Base-by-base conservation (phyloP, 2,113 vertebrate genomes). In the Spea bombifrons region DNA sequence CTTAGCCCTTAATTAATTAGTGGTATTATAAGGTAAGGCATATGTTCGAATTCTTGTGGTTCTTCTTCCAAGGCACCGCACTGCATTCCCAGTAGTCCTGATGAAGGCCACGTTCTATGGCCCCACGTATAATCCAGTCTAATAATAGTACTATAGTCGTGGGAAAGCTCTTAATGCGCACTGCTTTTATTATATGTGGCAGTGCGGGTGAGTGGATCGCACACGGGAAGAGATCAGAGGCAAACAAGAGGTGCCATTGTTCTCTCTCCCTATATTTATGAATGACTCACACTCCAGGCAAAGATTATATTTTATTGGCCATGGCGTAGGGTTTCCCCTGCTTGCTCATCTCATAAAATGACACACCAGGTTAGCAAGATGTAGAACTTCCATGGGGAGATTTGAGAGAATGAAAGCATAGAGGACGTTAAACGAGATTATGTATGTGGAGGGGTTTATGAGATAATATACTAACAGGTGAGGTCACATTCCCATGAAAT, bases 311-410 rank as follows among this genome's bases (percentile, higher is more conserved):
- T 90, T 93, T 92, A 92, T 86, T 89, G 86, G 86, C 75, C 79
- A 81, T 86, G 78, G 89, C 82, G 82, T 86, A 86, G 89, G 89
- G 85, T 89, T 91, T 89, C 88, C 90, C 55, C 89, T 85, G 84
- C 91, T 92, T 91, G 87, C 89, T 91, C 90, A 90, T 91, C 90
- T 91, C 90, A 90, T 91, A 88, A 91, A 93, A 90, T 90, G 90
- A 91, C 90, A 90, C 84, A 81, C 81, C 52, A 84, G 86, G 86
- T 88, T 86, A 84, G 88, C 89, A n/a, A 73, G 44, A 43, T 67
- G 46, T 16, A 74, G 52, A 59, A 59, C 63, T 59, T 52, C 71
- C 50, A 7, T 49, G 30, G 50, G 7, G 17, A 55, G 16, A 7
- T 61, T 8, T 75, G 4, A 48, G 47, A 50, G 45, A 74, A 61